These are phyloP conservation scores for Cremastinae sp. DNA, from an alignment of 2,888 invertebrate genomes.

Conservation along the genomic window DNA sequence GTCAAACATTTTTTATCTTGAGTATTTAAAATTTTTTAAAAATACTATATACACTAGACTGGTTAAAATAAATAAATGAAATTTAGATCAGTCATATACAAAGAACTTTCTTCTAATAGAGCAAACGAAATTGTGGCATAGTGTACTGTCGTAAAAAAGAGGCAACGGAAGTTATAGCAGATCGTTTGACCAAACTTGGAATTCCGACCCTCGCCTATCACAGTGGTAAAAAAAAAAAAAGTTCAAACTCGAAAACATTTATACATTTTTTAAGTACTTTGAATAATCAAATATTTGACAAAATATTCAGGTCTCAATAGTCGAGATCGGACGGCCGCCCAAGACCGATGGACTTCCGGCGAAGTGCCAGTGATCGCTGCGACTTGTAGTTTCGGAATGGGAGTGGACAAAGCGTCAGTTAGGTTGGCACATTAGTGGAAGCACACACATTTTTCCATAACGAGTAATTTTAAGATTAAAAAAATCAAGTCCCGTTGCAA, in stretches of 20 bases:
- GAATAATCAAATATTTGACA: conserved; percentile 14
- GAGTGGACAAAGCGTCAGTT: conserved; percentile 97
- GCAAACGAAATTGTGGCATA: conserved; percentile 88
- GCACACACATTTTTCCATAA: conserved; percentile 35
- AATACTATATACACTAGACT: too few relatives aligned
- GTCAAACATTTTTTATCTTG: background rate
- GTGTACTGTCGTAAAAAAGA: conserved; percentile 97
- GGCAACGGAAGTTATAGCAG: conserved; percentile 92
- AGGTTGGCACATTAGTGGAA: conserved; percentile 81
- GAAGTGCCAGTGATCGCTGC: conserved; percentile 95
- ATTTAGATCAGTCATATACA: too few relatives aligned
- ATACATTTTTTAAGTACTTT: conserved; percentile 26
- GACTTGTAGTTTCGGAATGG: conserved; percentile 99
- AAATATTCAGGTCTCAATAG: conserved; percentile 84
- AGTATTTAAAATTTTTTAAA: too few relatives aligned
- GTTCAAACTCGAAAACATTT: conserved; percentile 12
- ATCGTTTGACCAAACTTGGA: conserved; percentile 87
- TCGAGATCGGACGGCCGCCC: conserved; percentile 88
- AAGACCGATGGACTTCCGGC: conserved; percentile 96
- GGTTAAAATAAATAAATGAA: too few relatives aligned
- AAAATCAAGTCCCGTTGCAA: conserved; percentile 1
- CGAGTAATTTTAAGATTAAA: conserved; percentile 2
- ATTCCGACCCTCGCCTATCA: conserved; percentile 93
- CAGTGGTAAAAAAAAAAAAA: conserved; percentile 84
- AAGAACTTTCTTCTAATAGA: conserved; percentile 69